phyloP scores from a whole-genome alignment of 2,113 vertebrate species.

The Numenius arquata region DNA sequence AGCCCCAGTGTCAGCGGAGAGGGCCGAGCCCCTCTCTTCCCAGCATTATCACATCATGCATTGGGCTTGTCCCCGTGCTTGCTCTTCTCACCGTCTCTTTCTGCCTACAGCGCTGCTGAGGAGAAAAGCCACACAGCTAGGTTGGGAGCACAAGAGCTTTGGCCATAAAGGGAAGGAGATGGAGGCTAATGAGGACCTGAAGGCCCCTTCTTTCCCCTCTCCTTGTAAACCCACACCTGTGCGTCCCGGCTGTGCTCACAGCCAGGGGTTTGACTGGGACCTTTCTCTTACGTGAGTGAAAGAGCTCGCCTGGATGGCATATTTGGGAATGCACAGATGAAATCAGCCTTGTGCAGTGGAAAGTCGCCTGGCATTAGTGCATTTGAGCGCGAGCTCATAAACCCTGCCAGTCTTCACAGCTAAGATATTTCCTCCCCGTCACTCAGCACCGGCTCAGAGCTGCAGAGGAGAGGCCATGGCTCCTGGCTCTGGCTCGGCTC shows the following conservation, averaged over 20 bases:
- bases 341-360: neutral
- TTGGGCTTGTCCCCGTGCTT: neutral
- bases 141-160: neutral
- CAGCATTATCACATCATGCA: neutral
- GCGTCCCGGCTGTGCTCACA: neutral
- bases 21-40: neutral
- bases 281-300: neutral
- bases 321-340: neutral
- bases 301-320: neutral
- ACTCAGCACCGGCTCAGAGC: neutral
- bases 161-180: neutral
- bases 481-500: neutral
- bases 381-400: neutral
- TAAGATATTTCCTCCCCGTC: constrained; percentile 18
- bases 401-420: neutral
- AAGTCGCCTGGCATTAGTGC: neutral
- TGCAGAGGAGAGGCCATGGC: neutral
- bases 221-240: constrained; percentile 43
- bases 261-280: neutral
- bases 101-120: neutral
- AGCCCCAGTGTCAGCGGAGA: neutral
- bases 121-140: neutral
- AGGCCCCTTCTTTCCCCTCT: neutral
- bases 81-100: neutral
- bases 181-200: neutral